Base-by-base conservation (phyloP, 2,797 vertebrate genomes). In the Pseudopleuronectes americanus region DNA sequence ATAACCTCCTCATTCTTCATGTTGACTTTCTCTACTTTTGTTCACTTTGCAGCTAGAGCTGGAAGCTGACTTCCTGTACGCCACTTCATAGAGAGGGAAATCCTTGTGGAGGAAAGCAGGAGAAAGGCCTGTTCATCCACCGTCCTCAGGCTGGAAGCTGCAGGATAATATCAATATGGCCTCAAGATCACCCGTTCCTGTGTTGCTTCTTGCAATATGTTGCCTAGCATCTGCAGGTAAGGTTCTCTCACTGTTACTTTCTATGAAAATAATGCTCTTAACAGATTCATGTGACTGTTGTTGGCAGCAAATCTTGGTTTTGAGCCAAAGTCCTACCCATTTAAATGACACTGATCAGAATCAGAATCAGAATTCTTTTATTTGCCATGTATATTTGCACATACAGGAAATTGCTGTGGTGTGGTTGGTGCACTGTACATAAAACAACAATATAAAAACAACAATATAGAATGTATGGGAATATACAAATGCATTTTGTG, bases 141-240 rank as follows among this genome's bases (percentile, higher is more conserved):
- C 54, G 41, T 64, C 36, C 51, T 79, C 68, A n/a, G 14, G 70
- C 77, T 61, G 71, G 79, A 87, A 80, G 51, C 73, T 72, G 65
- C 70, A 56, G 75, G 68, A 78, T 60, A 59, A 14, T 19, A 54
- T 26, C 41, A 70, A 23, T 19, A 94, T 94, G 93, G 71, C 89
- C 24, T 70, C 58, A 79, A 81, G 75, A 81, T 71, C 54, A 51
- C 36, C 24, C 53, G 12, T 80, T 33, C 59, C 74, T 9, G 23
- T 85, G 59, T 55, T 94, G 23, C 79, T 95, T 19, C 84, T 94
- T 19, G 68, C 89, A 38, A 60, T 92, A 48, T 90, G 81, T 74
- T 85, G 76, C 83, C 54, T 89, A 63, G 79, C 84, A 54, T 88
- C 83, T 80, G 92, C 93, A 92, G 94, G 95, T 95, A 92, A 79